Conservation (phyloP, 2,888 invertebrate genomes). For the Auanema sp. region DNA sequence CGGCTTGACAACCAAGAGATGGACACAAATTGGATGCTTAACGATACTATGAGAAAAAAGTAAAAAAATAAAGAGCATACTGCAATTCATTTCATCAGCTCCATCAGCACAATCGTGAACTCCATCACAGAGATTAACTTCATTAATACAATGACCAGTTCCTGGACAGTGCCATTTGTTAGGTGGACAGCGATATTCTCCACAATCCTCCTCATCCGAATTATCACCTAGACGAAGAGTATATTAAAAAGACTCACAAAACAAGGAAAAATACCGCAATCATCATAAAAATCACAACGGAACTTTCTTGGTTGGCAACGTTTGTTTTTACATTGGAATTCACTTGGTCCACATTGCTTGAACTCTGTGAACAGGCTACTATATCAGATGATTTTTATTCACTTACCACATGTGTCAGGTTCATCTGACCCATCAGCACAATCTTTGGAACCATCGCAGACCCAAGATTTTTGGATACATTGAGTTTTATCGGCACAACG, state of each 20-base stretch:
- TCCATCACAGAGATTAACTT: conserved; percentile 90
- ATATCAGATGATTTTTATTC: neutral
- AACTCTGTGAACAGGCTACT: conserved; percentile 45
- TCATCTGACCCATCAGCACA: conserved; percentile 79
- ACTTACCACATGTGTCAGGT: conserved; percentile 54
- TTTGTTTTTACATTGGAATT: conserved; percentile 64
- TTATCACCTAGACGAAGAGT: conserved; percentile 77
- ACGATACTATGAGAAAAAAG: conserved; percentile 14
- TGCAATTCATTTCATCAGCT: conserved; percentile 76
- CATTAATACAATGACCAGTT: conserved; percentile 84
- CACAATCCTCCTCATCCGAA: conserved; percentile 73
- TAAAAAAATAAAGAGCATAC: conserved; percentile 30
- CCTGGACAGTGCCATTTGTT: conserved; percentile 59
- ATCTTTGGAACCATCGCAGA: conserved; percentile 72
- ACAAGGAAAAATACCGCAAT: conserved; percentile 71
- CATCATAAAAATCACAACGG: conserved; percentile 76
- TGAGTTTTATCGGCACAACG: conserved; percentile 83
- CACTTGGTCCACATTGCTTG: conserved; percentile 61
- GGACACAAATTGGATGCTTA: conserved; percentile 80
- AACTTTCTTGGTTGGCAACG: conserved; percentile 65
- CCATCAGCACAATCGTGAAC: conserved; percentile 95
- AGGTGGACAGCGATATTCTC: conserved; percentile 61
- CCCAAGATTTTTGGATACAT: conserved; percentile 74
- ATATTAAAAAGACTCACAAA: neutral
- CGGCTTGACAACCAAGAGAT: conserved; percentile 83